Evolutionary conservation across 2,797 vertebrate species (phyloP).

Genomic region (Typhlichthys eigenmanni): DNA sequence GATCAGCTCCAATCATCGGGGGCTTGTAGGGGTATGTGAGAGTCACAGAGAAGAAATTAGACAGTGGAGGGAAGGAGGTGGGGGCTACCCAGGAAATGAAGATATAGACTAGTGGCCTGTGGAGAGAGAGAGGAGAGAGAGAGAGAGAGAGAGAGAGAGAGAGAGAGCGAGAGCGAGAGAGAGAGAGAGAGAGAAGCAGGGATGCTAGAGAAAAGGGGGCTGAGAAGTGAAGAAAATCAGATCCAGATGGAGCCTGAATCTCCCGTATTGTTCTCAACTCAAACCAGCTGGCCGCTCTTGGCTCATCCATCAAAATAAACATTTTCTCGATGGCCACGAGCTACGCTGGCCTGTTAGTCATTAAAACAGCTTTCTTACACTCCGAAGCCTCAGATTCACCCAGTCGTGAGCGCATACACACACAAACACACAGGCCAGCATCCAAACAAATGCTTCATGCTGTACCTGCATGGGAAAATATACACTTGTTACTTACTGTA

Average conservation of each 20-base stretch:
- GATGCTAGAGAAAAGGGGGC: conserved; percentile 46
- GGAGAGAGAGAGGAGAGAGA: conserved; percentile 4
- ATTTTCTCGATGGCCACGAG: conserved; percentile 73
- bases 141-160: neutral
- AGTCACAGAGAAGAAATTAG: conserved; percentile 22
- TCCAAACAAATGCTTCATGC: conserved; percentile 7
- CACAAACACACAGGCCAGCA: conserved; percentile 8
- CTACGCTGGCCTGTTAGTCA: conserved; percentile 70
- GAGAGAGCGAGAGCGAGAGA: conserved; percentile 27
- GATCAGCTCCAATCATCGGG: conserved; percentile 46
- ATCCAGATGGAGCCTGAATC: conserved; percentile 79
- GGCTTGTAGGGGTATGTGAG: conserved; percentile 29
- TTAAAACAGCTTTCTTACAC: conserved; percentile 65
- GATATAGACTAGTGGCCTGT: conserved; percentile 50
- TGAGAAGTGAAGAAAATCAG: conserved; percentile 65
- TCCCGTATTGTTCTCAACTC: conserved; percentile 81
- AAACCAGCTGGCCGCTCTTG: conserved; percentile 80
- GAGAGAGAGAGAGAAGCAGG: conserved; percentile 36
- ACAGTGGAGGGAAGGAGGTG: conserved; percentile 24
- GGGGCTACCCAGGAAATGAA: conserved; percentile 66
- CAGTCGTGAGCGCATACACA: conserved; percentile 12
- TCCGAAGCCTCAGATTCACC: conserved; percentile 45
- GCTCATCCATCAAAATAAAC: conserved; percentile 84
- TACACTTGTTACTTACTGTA: no score
- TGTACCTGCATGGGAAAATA: conserved; percentile 2